Base-by-base conservation (phyloP, 2,888 invertebrate genomes). In the Psococerastis gibbosa region DNA sequence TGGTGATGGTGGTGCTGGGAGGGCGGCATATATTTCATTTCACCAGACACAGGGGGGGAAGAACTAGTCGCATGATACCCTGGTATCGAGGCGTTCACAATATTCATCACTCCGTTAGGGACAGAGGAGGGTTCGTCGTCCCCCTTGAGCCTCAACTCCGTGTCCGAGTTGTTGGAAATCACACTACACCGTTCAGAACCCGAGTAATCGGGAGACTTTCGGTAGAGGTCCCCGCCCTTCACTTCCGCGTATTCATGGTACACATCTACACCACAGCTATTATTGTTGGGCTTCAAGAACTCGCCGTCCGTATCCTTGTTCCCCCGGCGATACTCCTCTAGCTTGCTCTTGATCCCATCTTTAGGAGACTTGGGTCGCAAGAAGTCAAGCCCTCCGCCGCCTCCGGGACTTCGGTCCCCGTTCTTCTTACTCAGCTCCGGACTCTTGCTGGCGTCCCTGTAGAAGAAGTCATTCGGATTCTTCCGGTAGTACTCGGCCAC, bases 21-120 rank as follows among this genome's bases (percentile, higher is more conserved):
- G 53, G 79, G 78, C 49, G 71, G 68, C 72, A 83, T 75, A 65
- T 92, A 92, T 68, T 92, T 92, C 88, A 92, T 88, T 66, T 92
- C 92, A 57, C 81, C 80, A 57, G 82, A 38, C 17, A 38, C 22
- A 22, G 38, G 38, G 20, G 38, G 38, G n/a, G 38, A 38, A 20
- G 38, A 38, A 22, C 38, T 38, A 20, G 38, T 20, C 16, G 18
- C 38, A 38, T 82, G 68, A 62, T 84, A 84, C 45, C 54, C 49
- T 35, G 49, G 52, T 47, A 52, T 52, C 42, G 52, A 52, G 50
- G 56, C 53, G 54, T 57, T 57, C 50, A 57, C 60, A 52, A 56
- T 60, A 57, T 58, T 62, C 61, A 57, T 60, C 49, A 54, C 56
- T 50, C 51, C 57, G 54, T 27, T 27, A 6, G 27, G 27, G 8